Evolutionary conservation across 2,113 vertebrate genomes (phyloP).

Genomic region (Gopherus flavomarginatus): DNA sequence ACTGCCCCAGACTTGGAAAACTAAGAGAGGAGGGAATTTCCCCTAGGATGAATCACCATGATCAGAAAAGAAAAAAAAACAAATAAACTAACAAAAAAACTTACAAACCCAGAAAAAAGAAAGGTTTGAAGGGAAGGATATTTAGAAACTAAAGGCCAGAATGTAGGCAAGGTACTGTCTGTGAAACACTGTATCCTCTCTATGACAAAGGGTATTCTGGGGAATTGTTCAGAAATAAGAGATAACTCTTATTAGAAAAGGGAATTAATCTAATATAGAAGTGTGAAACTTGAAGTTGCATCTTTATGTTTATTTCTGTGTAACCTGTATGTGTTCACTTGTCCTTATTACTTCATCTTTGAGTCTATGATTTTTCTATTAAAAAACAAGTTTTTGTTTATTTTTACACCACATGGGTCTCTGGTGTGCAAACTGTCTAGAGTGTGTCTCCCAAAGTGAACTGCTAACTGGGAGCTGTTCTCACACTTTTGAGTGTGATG

Average conservation of each 20-base stretch:
- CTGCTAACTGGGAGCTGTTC: neutral
- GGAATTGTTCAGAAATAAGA: neutral
- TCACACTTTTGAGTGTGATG: neutral
- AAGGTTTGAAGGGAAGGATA: neutral
- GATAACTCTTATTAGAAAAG: neutral
- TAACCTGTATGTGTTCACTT: no score
- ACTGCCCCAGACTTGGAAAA: neutral
- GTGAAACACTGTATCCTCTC: neutral
- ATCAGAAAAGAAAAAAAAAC: neutral
- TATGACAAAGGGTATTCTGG: neutral
- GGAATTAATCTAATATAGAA: neutral
- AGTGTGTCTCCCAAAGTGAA: neutral
- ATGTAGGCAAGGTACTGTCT: neutral
- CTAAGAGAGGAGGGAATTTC: neutral
- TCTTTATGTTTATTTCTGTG: no score
- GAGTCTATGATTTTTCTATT: no score
- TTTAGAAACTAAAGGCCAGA: neutral
- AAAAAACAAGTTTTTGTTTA: no score
- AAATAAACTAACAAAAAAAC: neutral
- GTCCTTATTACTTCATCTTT: no score
- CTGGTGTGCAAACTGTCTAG: neutral
- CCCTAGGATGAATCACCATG: neutral
- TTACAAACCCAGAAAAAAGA: neutral
- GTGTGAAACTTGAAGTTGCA: no score
- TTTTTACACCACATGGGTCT: neutral